Conservation (phyloP, 1,140 invertebrate genomes). For the Calephelis nemesis region DNA sequence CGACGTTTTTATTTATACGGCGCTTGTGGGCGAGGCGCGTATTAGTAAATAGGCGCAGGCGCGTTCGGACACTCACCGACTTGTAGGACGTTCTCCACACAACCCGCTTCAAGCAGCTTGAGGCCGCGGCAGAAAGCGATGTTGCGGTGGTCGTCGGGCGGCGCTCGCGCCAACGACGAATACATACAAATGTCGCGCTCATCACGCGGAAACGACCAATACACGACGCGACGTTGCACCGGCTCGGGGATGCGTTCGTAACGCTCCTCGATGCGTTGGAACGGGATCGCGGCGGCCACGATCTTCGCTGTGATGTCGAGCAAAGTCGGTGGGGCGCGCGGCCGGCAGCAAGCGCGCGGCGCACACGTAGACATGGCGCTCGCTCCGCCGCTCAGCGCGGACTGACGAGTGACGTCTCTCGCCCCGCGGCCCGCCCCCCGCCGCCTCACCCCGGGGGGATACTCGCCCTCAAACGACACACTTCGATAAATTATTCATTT, state of each 20-base stretch:
- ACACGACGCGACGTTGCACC: constrained; percentile 91
- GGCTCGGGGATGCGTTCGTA: constrained; percentile 93
- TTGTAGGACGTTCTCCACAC: constrained; percentile 92
- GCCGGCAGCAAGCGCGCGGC: constrained; percentile 74
- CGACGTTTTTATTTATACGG: constrained; percentile 78
- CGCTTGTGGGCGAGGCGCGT: constrained; percentile 76
- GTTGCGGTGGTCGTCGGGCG: constrained; percentile 85
- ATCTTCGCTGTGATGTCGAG: constrained; percentile 91
- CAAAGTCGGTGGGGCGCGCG: constrained; percentile 82
- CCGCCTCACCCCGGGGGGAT: constrained; percentile 50
- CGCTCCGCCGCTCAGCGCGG: constrained; percentile 68
- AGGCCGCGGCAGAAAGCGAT: constrained; percentile 92
- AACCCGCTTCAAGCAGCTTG: constrained; percentile 88
- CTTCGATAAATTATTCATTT: constrained; percentile 76
- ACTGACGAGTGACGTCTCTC: constrained; percentile 48
- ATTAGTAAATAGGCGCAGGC: constrained; percentile 78
- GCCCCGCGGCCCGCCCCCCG: constrained; percentile 30
- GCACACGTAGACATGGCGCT: constrained; percentile 73
- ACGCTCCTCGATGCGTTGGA: constrained; percentile 91
- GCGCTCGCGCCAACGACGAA: constrained; percentile 86
- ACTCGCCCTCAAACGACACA: constrained; percentile 67
- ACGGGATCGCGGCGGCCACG: constrained; percentile 90
- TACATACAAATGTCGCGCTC: constrained; percentile 94
- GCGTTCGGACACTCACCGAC: constrained; percentile 87
- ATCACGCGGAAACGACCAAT: constrained; percentile 92